phyloP scores from a whole-genome alignment of 2,888 invertebrate genomes.

The Myopa testacea region DNA sequence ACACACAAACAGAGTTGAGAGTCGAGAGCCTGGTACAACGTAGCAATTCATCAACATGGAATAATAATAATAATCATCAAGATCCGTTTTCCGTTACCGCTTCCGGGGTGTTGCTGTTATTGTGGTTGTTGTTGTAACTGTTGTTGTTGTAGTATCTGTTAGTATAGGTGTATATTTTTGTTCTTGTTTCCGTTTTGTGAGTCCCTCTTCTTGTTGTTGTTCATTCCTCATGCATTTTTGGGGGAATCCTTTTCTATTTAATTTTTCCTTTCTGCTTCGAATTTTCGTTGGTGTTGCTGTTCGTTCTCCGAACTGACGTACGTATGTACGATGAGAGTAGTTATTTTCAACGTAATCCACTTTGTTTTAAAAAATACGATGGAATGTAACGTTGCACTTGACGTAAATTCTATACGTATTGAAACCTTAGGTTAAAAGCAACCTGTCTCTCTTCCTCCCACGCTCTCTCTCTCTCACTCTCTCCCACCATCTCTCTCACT shows the following conservation, averaged over 20 bases:
- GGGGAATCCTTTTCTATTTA: background rate
- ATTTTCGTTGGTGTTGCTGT: background rate
- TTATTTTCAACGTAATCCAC: constrained; percentile 55
- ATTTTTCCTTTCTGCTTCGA: background rate
- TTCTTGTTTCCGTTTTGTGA: no score
- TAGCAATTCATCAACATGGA: constrained; percentile 57
- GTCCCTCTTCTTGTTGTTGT: no score
- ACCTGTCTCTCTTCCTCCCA: background rate
- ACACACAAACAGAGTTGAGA: constrained; percentile 18
- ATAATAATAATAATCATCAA: constrained; percentile 55
- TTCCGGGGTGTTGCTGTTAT: constrained; percentile 41
- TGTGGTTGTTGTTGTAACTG: constrained; percentile 39
- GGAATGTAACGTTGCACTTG: constrained; percentile 33
- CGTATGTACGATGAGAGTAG: background rate
- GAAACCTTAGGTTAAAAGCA: background rate
- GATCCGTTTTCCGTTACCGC: constrained; percentile 48
- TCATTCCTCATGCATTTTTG: no score
- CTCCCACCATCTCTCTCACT: background rate
- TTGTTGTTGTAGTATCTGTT: background rate
- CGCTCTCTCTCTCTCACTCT: background rate
- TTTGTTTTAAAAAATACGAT: constrained; percentile 61
- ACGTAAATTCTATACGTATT: background rate
- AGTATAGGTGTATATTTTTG: no score
- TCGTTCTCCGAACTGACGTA: background rate
- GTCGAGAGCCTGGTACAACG: no score